Evolutionary conservation across 2,113 vertebrate genomes (phyloP), one percentile per base, ranked within the genome.

Genomic region (Anoplopoma fimbria): DNA sequence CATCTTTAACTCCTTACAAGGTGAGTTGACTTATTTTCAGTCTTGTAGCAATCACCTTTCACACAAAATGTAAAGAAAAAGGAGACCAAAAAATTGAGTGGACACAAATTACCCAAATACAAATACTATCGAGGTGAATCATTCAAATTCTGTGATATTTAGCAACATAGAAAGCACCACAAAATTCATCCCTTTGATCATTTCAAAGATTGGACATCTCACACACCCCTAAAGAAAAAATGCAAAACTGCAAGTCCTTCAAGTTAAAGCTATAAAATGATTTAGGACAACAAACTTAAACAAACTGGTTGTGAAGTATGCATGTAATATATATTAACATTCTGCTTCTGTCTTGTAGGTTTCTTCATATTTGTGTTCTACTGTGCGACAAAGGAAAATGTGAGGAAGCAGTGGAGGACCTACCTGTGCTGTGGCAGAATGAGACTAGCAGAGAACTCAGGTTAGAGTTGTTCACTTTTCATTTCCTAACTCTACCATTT

Each of bases 281-380:
- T 53, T 36, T 10, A 55, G 33, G 31, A 67, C 1, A 27, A 67
- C 65, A 68, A 21, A 51, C 47, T n/a, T n/a, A 25, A 4, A 40
- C 1, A 40, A 9, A 45, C 4, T 29, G 4, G 13, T 10, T 33
- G 10, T 23, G 33, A 33, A 45, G 64, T 69, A 33, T n/a, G 40
- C 15, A 31, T 45, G 17, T 31, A 13, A 45, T 29, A 68, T 53
- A 21, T 1, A 29, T 29, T 23, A 1, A 27, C 58, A 51, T 71
- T 29, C 6, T 33, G 31, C 31, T 67, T 75, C 51, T 83, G 19
- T 3, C 84, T 92, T 84, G 27, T 69, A 99, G 98, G 98, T n/a
- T 96, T 98, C 91, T 99, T 99, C 79, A 99, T 99, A 92, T 99
- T 99, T 91, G 77, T 98, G 49, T 97, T 99, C 88, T 97, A 99